Base-by-base conservation (phyloP, 2,888 invertebrate genomes). In the Erebia palarica region DNA sequence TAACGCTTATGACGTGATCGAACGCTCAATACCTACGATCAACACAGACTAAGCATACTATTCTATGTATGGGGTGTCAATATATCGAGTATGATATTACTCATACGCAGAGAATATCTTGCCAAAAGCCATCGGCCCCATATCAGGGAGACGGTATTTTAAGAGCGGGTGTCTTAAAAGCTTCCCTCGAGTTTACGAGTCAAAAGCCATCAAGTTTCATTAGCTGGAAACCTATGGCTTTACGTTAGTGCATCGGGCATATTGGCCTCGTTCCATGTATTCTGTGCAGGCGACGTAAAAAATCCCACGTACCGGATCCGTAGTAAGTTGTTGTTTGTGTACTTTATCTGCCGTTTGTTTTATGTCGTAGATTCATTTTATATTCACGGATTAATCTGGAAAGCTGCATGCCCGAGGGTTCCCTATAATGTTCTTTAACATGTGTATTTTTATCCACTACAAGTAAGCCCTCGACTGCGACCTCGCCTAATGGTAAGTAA, bases 151-250 rank as follows among this genome's bases (percentile, higher is more conserved):
- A 63, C 44, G 49, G 63, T 63, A 49, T 63, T 63, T 63, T 63
- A 63, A 63, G 63, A 47, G 63, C 47, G 63, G 13, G 63, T 63
- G 63, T 63, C 63, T 63, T 63, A 63, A 63, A 63, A 63, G 63
- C 63, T 63, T 63, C 63, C 63, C 49, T 47, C 3, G 63, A 63
- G 63, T 63, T 63, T 63, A 63, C 63, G 63, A 63, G 63, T 47
- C 47, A 49, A 63, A 63, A 63, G 63, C 63, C 21, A 63, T 63
- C 63, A 49, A 49, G 63, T 63, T 63, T 63, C 63, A 63, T 63
- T 63, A 63, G 44, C 47, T 63, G 63, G 63, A 63, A 63, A 63
- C 63, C 63, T 63, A 47, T 63, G 63, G 63, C 18, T 63, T 49
- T 63, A 63, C 63, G 63, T 63, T 49, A 63, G 63, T 61, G 44